phyloP scores from a whole-genome alignment of 2,113 vertebrate species.

The Pungitius pungitius region DNA sequence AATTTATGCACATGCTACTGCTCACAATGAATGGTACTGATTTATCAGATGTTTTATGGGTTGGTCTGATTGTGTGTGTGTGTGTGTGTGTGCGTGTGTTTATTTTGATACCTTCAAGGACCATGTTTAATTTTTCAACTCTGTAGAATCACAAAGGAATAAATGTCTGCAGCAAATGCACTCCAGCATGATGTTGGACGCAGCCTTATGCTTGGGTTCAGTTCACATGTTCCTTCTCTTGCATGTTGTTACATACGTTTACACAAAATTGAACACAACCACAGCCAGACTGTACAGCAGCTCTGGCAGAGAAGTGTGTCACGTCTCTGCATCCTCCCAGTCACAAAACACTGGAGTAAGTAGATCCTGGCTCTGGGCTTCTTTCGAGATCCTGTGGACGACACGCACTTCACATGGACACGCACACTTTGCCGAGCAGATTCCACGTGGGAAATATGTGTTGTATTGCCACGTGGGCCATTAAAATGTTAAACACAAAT shows the following conservation, averaged over 20 bases:
- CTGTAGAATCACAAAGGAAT: background rate
- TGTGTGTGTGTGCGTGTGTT: background rate
- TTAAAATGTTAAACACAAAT: conserved; percentile 66
- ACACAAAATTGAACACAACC: conserved; percentile 9
- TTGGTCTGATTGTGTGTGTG: conserved; percentile 27
- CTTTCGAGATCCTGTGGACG: conserved; percentile 73
- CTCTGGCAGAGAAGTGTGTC: conserved; percentile 57
- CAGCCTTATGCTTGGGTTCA: background rate
- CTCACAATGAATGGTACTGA: conserved; percentile 33
- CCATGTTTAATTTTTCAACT: conserved; percentile 32
- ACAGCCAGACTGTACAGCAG: conserved; percentile 25
- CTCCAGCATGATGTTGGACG: background rate
- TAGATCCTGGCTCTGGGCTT: conserved; percentile 81
- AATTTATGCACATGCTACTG: conserved; percentile 31
- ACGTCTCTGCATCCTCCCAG: conserved; percentile 68
- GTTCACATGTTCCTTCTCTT: conserved; percentile 17
- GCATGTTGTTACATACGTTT: conserved; percentile 23
- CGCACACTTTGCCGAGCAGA: background rate
- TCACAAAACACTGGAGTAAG: conserved; percentile 84
- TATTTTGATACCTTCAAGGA: conserved; percentile 10
- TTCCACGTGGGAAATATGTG: conserved; percentile 21
- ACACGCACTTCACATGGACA: conserved; percentile 26
- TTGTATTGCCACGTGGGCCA: conserved; percentile 25
- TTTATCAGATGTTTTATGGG: conserved; percentile 42
- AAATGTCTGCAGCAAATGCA: background rate